Evolutionary conservation across 2,113 vertebrate genomes (phyloP), one percentile per base, ranked within the genome.

Genomic region (Speoplatyrhinus poulsoni): DNA sequence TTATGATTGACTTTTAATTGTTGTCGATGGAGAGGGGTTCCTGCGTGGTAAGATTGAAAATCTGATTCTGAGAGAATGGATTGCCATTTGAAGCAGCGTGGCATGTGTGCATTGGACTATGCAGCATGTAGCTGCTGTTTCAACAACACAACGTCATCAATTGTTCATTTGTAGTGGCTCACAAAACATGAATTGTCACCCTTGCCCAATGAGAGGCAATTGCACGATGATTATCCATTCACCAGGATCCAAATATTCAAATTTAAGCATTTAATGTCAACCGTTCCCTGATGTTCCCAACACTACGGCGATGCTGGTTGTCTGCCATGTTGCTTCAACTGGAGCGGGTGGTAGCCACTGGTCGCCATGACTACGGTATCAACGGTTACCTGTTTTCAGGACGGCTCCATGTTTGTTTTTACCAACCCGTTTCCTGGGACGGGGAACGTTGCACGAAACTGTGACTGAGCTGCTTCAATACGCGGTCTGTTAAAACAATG

Each of bases 391-490:
- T 54, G 53, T 67, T 69, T 62, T n/a, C 41, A 77, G 32, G 75
- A 60, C 13, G 33, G 32, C 41, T 10, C 47, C 9, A 13, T 6
- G 69, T 62, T 80, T 65, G 46, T 53, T 61, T 11, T 67, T 48
- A 19, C 36, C 2, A 36, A 15, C 10, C 16, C 0, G 5, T 19
- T 50, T 13, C 17, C 9, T 10, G 15, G 26, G 15, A 46, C 46
- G 1, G 3, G 49, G 19, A 17, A 36, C 12, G 72, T 78, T 78
- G 82, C 82, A 77, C 81, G 73, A 54, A 49, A 49, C 70, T 75
- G 68, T 67, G 55, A 49, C 19, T 15, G 58, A 6, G 79, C 79
- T 60, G 76, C 70, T 77, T 85, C 74, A 78, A 77, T 65, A 33
- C 70, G 61, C 15, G 65, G 52, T 68, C 64, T 19, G 53, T 68